phyloP scores from a whole-genome alignment of 92 coral and sea anemone genomes.

The Ricordea florida region DNA sequence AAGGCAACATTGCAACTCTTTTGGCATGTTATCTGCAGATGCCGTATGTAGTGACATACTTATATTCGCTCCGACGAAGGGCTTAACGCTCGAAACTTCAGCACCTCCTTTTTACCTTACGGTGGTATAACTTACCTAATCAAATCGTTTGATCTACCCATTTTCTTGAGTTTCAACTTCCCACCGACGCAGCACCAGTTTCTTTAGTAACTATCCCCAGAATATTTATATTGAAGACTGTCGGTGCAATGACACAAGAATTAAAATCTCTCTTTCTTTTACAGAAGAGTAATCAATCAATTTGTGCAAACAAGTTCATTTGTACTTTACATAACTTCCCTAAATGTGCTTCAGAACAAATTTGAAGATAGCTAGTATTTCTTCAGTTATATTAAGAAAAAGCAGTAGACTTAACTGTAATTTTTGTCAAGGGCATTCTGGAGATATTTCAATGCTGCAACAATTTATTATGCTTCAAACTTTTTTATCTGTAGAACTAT shows the following conservation, averaged over 20 bases:
- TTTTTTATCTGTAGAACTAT: conserved; percentile 40
- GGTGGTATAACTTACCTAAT: too few relatives aligned
- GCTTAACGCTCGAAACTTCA: too few relatives aligned
- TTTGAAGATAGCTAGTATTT: conserved; percentile 47
- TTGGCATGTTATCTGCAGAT: neutral
- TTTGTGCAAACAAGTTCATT: neutral
- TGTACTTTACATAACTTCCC: neutral
- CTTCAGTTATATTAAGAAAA: conserved; percentile 7
- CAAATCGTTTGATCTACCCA: too few relatives aligned
- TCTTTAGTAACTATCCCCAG: too few relatives aligned
- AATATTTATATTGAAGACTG: conserved; percentile 19
- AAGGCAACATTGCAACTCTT: neutral
- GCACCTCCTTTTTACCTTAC: too few relatives aligned
- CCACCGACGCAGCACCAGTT: too few relatives aligned
- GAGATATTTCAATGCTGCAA: conserved; percentile 48
- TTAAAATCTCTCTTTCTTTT: conserved; percentile 1
- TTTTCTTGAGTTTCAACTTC: too few relatives aligned
- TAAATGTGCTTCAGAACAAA: neutral
- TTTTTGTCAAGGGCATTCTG: conserved; percentile 48
- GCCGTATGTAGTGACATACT: conserved; percentile 43
- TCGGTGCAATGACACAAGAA: too few relatives aligned
- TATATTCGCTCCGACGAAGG: too few relatives aligned
- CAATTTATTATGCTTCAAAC: conserved; percentile 42
- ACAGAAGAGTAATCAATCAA: neutral
- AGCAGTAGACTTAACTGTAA: neutral